Evolutionary conservation across 2,797 vertebrate species (phyloP).

Genomic region (Aulostomus chinensis): DNA sequence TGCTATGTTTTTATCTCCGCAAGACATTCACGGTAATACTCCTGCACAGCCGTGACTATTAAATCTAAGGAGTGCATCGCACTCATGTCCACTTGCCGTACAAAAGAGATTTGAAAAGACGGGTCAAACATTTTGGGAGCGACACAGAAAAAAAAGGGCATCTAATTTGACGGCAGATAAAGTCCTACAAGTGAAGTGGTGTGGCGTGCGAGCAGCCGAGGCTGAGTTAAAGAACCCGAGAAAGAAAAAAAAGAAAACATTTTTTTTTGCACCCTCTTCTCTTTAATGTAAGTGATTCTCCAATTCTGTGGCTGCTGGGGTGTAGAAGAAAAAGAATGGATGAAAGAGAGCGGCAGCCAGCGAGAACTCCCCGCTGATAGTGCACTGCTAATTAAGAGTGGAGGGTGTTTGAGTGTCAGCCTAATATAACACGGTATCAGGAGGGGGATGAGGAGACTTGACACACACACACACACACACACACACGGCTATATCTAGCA

Average conservation of each 20-base stretch:
- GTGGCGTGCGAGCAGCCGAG: conserved; percentile 5
- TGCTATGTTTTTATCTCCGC: not conserved
- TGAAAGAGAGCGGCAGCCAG: conserved; percentile 55
- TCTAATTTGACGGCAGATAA: conserved; percentile 31
- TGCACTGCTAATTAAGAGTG: conserved; percentile 75
- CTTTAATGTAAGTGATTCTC: conserved; percentile 54
- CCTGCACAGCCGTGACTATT: not conserved
- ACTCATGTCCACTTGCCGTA: conserved; percentile 7
- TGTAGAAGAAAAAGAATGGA: conserved; percentile 52
- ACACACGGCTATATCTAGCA: conserved; percentile 4
- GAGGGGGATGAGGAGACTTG: conserved; percentile 42
- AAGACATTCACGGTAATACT: not conserved
- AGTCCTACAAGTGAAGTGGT: conserved; percentile 17
- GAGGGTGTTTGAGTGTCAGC: conserved; percentile 65
- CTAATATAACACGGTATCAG: conserved; percentile 54
- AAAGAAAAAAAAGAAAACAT: not conserved
- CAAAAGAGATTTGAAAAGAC: conserved; percentile 3
- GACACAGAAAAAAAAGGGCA: conserved; percentile 12
- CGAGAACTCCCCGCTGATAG: conserved; percentile 66
- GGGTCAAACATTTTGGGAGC: not conserved
- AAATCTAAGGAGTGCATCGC: not conserved
- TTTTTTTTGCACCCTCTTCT: conserved; percentile 25
- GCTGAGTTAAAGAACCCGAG: not conserved
- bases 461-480: conserved; percentile 2
- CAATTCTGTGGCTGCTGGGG: conserved; percentile 46